phyloP scores from a whole-genome alignment of 2,888 invertebrate species.

The Nomada hirtipes region DNA sequence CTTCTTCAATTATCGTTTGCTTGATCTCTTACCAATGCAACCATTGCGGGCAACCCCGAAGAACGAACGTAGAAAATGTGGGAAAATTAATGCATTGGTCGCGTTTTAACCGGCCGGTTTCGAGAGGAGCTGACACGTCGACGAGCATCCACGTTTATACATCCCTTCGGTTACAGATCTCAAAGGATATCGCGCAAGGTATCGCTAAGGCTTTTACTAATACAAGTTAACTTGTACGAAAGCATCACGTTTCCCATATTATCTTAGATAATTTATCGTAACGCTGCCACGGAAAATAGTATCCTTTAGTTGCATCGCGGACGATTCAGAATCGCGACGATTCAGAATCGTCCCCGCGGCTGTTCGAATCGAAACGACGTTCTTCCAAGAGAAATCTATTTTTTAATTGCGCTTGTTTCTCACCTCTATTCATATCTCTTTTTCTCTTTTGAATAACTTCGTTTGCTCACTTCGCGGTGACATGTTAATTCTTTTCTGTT shows the following conservation, averaged over 20 bases:
- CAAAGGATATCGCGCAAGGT: constrained; percentile 48
- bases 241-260: constrained; percentile 48
- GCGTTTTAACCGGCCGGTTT: constrained; percentile 11
- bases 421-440: not conserved
- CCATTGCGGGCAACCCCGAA: not conserved
- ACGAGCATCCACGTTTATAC: constrained; percentile 37
- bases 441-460: constrained; percentile 9
- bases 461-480: constrained; percentile 20
- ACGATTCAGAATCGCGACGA: too few relatives aligned
- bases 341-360: constrained; percentile 22
- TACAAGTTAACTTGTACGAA: constrained; percentile 40
- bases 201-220: constrained; percentile 40
- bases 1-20: not conserved
- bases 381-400: constrained; percentile 22
- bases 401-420: constrained; percentile 8
- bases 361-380: not conserved
- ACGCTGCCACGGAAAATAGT: not conserved
- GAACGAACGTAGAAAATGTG: constrained; percentile 3
- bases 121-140: constrained; percentile 30
- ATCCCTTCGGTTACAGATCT: constrained; percentile 50
- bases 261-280: constrained; percentile 56
- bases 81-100: not conserved
- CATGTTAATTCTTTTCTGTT: constrained; percentile 49
- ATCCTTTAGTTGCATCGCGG: not conserved
- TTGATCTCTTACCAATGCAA: not conserved